Base-by-base conservation (phyloP, 2,113 vertebrate species). In the Proterorhinus semilunaris region DNA sequence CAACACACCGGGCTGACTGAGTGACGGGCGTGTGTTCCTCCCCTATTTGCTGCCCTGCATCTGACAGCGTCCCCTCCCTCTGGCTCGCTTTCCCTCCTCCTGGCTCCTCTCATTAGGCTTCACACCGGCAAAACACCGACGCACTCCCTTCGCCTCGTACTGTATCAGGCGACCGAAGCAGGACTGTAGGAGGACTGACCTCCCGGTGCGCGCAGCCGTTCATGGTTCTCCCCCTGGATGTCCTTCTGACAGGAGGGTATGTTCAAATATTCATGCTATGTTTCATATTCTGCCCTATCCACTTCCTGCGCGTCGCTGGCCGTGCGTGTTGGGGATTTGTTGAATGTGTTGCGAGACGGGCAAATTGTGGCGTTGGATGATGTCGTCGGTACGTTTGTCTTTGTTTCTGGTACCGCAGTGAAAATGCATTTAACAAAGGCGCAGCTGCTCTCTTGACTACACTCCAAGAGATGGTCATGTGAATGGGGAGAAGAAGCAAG, bases 31-130 rank as follows among this genome's bases (percentile, higher is more conserved):
- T 50, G 69, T 58, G 51, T 69, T 16, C 57, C 45, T 68, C 74
- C 53, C 45, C 65, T 54, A 55, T 76, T 42, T 76, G 63, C 61
- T 74, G 79, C 67, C 10, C 65, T 63, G 80, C 85, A 83, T 84
- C 82, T 87, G 85, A 87, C 83, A 85, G 80, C 6, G 79, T 83
- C 84, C 83, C 53, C 87, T 90, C 88, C 87, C 85, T 84, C 85
- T 68, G 73, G 67, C 71, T 78, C 71, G 66, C 77, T 66, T 66
- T 55, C 58, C 72, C 78, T 73, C 72, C 78, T 73, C 76, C 64
- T 73, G 52, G 71, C 53, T 57, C 72, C 71, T 71, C 67, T 82
- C 86, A 74, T 82, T 81, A 82, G 73, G 73, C 72, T 78, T 77
- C 52, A 71, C 79, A 81, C 84, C 78, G 86, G 83, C 84, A 75